These are phyloP conservation scores for Monochamus saltuarius DNA, from an alignment of 1,140 invertebrate species.

Conservation along the genomic window DNA sequence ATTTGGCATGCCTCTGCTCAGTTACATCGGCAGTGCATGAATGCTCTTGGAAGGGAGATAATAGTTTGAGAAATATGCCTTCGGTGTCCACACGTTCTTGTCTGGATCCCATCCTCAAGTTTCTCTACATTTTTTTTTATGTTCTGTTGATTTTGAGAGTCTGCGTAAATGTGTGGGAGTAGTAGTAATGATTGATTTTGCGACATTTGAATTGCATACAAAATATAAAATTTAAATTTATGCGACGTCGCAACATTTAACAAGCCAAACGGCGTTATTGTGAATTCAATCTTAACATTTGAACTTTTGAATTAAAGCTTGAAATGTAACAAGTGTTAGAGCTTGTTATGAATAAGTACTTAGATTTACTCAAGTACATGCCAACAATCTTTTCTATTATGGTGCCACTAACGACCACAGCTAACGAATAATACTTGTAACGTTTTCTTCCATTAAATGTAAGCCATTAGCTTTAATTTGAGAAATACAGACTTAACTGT, in stretches of 20 bases:
- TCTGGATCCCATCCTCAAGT: slow-evolving; percentile 27
- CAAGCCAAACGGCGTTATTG: neutral
- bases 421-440: too few relatives aligned
- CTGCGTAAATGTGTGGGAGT: too few relatives aligned
- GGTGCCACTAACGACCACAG: too few relatives aligned
- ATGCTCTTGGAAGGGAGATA: slow-evolving; percentile 69
- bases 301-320: too few relatives aligned
- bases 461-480: too few relatives aligned
- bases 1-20: slow-evolving; percentile 69
- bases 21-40: slow-evolving; percentile 63
- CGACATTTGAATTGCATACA: neutral
- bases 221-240: neutral
- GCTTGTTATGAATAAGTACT: too few relatives aligned
- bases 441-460: too few relatives aligned
- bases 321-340: too few relatives aligned
- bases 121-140: slow-evolving; percentile 12
- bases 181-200: slow-evolving; percentile 3
- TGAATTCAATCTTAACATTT: neutral
- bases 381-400: too few relatives aligned
- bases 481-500: too few relatives aligned
- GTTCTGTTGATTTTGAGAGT: neutral
- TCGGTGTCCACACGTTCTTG: slow-evolving; percentile 68
- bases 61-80: slow-evolving; percentile 64
- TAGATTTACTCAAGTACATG: too few relatives aligned
- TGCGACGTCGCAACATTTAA: too few relatives aligned